Evolutionary conservation across 1,140 invertebrate species (phyloP).

Genomic region (Cephus cinctus): DNA sequence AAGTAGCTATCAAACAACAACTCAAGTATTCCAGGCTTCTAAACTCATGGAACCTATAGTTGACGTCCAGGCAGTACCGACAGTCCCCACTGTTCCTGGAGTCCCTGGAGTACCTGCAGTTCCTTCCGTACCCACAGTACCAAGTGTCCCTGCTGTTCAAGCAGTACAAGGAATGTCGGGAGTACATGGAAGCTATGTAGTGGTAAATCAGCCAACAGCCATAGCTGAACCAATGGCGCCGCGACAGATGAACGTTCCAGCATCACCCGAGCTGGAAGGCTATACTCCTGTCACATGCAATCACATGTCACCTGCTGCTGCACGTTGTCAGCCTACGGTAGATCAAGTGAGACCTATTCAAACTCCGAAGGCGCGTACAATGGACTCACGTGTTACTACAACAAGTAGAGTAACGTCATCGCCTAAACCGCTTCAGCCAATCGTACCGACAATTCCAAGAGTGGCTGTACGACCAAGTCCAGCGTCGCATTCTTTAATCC

Average conservation of each 20-base stretch:
- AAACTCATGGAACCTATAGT: constrained; percentile 75
- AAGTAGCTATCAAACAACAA: constrained; percentile 78
- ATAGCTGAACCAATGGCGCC: constrained; percentile 20
- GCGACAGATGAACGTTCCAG: constrained; percentile 30
- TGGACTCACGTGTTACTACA: constrained; percentile 9
- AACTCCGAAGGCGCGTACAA: constrained; percentile 22
- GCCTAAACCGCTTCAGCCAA: constrained; percentile 27
- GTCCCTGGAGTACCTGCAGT: constrained; percentile 21
- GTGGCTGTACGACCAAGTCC: constrained; percentile 49
- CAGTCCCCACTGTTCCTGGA: constrained; percentile 18
- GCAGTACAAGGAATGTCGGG: constrained; percentile 31
- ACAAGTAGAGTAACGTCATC: constrained; percentile 15
- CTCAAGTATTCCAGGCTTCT: constrained; percentile 78
- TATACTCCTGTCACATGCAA: constrained; percentile 30
- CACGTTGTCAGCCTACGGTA: constrained; percentile 20
- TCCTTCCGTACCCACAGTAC: constrained; percentile 20
- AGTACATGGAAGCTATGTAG: constrained; percentile 58
- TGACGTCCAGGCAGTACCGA: constrained; percentile 62
- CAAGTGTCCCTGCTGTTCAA: constrained; percentile 17
- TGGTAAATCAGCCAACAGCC: constrained; percentile 59
- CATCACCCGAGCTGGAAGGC: constrained; percentile 24
- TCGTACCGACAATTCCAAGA: constrained; percentile 39
- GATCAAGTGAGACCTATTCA: constrained; percentile 34
- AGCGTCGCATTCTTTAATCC: constrained; percentile 24
- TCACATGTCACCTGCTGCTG: constrained; percentile 18